These are phyloP conservation scores for Montipora capricornis DNA, from an alignment of 64 coral and sea anemone genomes.

Conservation along the genomic window DNA sequence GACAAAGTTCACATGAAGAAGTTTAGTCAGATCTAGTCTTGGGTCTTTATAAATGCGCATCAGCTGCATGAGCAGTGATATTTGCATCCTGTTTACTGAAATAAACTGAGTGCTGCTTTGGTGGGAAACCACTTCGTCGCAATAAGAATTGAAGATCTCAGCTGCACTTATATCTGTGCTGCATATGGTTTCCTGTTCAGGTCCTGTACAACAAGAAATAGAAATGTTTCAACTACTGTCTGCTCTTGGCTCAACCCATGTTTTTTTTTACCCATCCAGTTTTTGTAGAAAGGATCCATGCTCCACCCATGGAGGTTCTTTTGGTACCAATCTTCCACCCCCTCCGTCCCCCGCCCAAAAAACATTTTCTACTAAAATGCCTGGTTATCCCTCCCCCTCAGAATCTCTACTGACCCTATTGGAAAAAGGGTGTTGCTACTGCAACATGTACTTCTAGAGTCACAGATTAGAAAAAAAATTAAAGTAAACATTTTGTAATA, in stretches of 20 bases:
- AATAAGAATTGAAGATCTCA: conserved; percentile 10
- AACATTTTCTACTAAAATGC: neutral
- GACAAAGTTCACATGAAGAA: conserved; percentile 54
- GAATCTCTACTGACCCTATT: neutral
- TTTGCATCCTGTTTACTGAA: conserved; percentile 71
- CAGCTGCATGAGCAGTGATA: conserved; percentile 60
- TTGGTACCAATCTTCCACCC: neutral
- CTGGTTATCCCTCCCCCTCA: conserved; percentile 11
- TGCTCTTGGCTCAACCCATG: neutral
- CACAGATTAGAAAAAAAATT: neutral
- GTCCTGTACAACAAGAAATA: neutral
- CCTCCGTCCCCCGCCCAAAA: neutral
- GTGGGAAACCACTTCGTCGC: conserved; percentile 6
- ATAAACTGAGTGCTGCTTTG: conserved; percentile 48
- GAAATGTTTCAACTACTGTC: neutral
- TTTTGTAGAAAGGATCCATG: neutral
- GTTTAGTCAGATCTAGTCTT: conserved; percentile 52
- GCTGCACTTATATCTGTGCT: conserved; percentile 3
- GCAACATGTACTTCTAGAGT: neutral
- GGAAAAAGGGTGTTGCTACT: neutral
- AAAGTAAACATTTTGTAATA: neutral
- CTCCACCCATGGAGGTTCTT: neutral
- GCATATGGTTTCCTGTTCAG: conserved; percentile 2
- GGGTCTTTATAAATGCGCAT: conserved; percentile 67
- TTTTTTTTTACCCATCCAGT: neutral